Base-by-base conservation (phyloP, 1,140 invertebrate genomes). In the Panagrolaimus sp. region DNA sequence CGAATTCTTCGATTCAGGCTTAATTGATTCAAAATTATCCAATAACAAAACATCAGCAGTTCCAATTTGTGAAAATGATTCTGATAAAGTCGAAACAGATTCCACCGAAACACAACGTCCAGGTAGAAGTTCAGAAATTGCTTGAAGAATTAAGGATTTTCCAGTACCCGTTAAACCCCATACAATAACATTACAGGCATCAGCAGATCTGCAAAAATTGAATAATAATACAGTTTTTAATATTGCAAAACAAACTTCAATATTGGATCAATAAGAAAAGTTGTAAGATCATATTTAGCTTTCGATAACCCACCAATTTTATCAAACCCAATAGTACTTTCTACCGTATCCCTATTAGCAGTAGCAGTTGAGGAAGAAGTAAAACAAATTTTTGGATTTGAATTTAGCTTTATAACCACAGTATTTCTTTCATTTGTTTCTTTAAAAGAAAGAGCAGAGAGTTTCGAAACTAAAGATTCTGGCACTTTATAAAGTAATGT, bases 91-190 rank as follows among this genome's bases (percentile, higher is more conserved):
- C 5, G 53, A 31, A 3, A 47, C 62, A 20, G 42, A 27, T 61
- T 31, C 47, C 14, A 65, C 43, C 0, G 72, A 61, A 27, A 69
- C 68, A 25, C 9, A 13, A 3, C 46, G 38, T 1, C 66, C 25
- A n/a, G 68, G 47, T 5, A 71, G 16, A 2, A 42, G 16, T 8
- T 51, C 43, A 25, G 44, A 27, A 9, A 71, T 11, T 20, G 46
- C 25, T 11, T 69, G 44, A 7, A 76, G 65, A 23, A 76, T 25
- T n/a, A 72, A 44, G 0, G 74, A 65, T 45, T 76, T 76, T 48
- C 75, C 75, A 57, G 63, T 73, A 25, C 75, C 75, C 7, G 75
- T 74, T 3, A 76, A 61, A 44, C 75, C 75, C 68, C 71, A 77
- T 8, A 76, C 27, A 5, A 76, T 43, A 2, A 72, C 65, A 8